These are phyloP conservation scores for Meiosimyza platycephala DNA, from an alignment of 2,888 invertebrate genomes.

Conservation along the genomic window DNA sequence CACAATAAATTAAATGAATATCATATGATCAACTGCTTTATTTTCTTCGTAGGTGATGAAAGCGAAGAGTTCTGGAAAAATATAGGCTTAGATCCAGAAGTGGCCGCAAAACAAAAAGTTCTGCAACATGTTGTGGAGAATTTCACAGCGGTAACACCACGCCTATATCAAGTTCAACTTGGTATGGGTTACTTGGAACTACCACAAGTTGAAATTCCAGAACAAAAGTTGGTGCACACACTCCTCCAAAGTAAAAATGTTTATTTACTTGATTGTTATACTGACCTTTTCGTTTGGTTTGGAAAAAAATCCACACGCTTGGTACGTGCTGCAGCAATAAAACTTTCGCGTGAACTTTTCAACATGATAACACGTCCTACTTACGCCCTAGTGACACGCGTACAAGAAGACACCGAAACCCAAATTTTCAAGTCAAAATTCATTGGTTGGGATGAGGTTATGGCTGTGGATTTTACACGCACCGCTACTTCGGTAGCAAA, in stretches of 20 bases:
- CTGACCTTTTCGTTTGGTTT: constrained; percentile 97
- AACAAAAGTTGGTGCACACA: constrained; percentile 79
- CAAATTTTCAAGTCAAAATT: constrained; percentile 98
- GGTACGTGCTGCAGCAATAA: constrained; percentile 94
- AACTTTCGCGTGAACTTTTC: constrained; percentile 95
- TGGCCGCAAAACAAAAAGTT: constrained; percentile 66
- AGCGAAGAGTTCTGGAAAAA: constrained; percentile 85
- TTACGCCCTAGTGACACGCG: constrained; percentile 87
- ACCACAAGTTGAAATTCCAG: constrained; percentile 88
- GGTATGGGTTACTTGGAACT: constrained; percentile 99
- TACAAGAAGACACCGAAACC: constrained; percentile 92
- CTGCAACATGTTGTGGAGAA: constrained; percentile 61
- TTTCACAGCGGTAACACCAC: constrained; percentile 69
- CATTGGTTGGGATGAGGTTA: constrained; percentile 97
- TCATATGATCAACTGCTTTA: not conserved
- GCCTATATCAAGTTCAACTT: constrained; percentile 93
- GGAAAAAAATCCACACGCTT: constrained; percentile 97
- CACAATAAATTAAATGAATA: not conserved
- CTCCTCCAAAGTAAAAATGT: constrained; percentile 91
- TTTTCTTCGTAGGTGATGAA: constrained; percentile 72
- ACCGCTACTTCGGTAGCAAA: constrained; percentile 97
- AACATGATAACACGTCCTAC: constrained; percentile 91
- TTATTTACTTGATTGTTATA: constrained; percentile 93
- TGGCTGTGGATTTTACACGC: constrained; percentile 98
- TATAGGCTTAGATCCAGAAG: constrained; percentile 69